Base-by-base conservation (phyloP, 2,113 vertebrate species). In the Xiphophorus maculatus region DNA sequence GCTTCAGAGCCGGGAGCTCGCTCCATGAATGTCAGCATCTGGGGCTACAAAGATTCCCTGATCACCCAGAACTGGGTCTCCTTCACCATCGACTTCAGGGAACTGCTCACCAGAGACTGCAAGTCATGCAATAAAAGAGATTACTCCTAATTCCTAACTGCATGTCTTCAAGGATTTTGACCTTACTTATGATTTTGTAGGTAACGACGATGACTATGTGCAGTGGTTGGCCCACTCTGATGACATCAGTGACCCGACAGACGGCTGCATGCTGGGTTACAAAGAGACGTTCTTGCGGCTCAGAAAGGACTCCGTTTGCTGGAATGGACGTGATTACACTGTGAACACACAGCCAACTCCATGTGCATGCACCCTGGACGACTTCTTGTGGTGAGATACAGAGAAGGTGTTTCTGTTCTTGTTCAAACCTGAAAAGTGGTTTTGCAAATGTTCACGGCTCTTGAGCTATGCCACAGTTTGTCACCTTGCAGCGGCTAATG, bases 181-280 rank as follows among this genome's bases (percentile, higher is more conserved):
- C 25, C 25, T 33, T 3, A 28, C 10, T 60, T 6, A 3, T 67
- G 35, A 62, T 69, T 22, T 29, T 15, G 14, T 17, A 98, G 97
- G 96, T 80, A 86, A 71, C 1, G 95, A 96, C 13, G 33, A 84
- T 0, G 97, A 98, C 88, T 99, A 98, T n/a, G 95, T 96, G 79
- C 87, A 94, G 74, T 99, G 97, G 97, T 90, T 98, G 93, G 96
- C 97, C 0, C 97, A 99, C 89, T 98, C 97, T 13, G 95, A 96
- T 80, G 94, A 97, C 79, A 94, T 96, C 74, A 95, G 94, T 1
- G 92, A 96, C 64, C 95, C 96, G n/a, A 87, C 90, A 0, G 95
- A 98, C n/a, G 97, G 97, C 76, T 99, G 97, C 90, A 96, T 97
- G 64, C 93, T 99, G 84, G 97, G 97, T 25, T 98, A 96, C 88